Base-by-base conservation (phyloP, 2,797 vertebrate species). In the Nannoperca australis region DNA sequence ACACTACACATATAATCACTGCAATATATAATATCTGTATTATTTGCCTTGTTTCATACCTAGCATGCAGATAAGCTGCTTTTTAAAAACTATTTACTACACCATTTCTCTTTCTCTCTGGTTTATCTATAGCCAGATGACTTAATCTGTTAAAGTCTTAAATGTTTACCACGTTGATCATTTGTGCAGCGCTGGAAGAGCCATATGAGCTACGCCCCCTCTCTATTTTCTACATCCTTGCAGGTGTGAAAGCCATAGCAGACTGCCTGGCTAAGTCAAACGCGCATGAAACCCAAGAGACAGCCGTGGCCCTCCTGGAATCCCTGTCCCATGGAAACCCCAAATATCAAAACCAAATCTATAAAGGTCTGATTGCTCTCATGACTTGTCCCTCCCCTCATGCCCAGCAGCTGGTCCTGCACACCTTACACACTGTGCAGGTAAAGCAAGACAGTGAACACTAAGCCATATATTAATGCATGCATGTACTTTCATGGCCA, bases 261-360 rank as follows among this genome's bases (percentile, higher is more conserved):
- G 91, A 96, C 67, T 96, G 95, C 90, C 77, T 97, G 75, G 93
- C 93, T 6, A 76, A 79, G 42, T 96, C 93, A 49, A 91, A 84
- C 56, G 88, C 86, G 30, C 95, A 94, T 85, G 90, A 94, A 34
- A 90, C 91, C 54, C 96, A 96, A 82, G 94, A 95, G 65, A 88
- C 94, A 2, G 89, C 88, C 0, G 88, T 92, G 53, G 40, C 84
- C 81, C 88, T 98, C 66, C 77, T 97, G 83, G 94, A 96, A 63
- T 89, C 92, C 30, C 84, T 95, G 78, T 95, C 90, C 80, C 90
- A 4, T 0, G 94, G 92, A 85, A 98, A 95, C 85, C 94, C 94
- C 76, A 95, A 92, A 91, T 95, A 95, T 81, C 94, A 96, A 82
- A 93, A 92, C 45, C 95, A 96, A 64, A 95, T 97, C 15, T 97